Base-by-base conservation (phyloP, 1,140 invertebrate genomes). In the Neoseiulus cucumeris region DNA sequence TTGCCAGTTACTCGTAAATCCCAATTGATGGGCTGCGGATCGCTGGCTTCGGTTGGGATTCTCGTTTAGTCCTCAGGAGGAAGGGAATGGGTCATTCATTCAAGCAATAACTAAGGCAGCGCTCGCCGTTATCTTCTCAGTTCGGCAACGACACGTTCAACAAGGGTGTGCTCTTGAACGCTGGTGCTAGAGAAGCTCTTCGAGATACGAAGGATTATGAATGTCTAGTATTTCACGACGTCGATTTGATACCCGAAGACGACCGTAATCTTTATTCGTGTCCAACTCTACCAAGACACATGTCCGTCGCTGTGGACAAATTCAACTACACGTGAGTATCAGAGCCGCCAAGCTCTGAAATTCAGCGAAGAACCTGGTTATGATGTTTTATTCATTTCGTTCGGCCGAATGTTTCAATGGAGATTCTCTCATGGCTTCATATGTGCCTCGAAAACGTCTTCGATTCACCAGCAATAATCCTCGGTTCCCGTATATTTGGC, bases 201-300 rank as follows among this genome's bases (percentile, higher is more conserved):
- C 77, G 79, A 69, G 73, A 76, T 66, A 75, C 79, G 51, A 59
- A 59, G 51, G 81, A 83, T 55, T 90, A 84, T 75, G 83, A 88
- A 28, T 98, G 94, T 73, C 83, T 94, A 55, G 84, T 97, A 64
- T 86, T 98, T 71, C 92, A 96, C 76, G 92, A 98, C 74, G 87
- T 97, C 44, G 92, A 98, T 78, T 76, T 97, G 20, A 80, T 97
- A 66, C 93, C 93, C 12, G 80, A 94, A 69, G 88, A 88, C 76
- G 82, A 83, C 65, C 82, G 85, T 2, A 95, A 96, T 77, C 81
- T 94, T 55, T 98, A 97, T 77, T 86, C 85, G 17, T 98, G 94
- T 74, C 85, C 88, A 1, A 79, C 82, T 68, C 87, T 90, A 72
- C 93, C 93, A 0, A 77, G 91, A 51, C 93, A 97, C 75, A 89